These are phyloP conservation scores for Hozukius guyotensis DNA, from an alignment of 2,797 vertebrate genomes.

Conservation along the genomic window DNA sequence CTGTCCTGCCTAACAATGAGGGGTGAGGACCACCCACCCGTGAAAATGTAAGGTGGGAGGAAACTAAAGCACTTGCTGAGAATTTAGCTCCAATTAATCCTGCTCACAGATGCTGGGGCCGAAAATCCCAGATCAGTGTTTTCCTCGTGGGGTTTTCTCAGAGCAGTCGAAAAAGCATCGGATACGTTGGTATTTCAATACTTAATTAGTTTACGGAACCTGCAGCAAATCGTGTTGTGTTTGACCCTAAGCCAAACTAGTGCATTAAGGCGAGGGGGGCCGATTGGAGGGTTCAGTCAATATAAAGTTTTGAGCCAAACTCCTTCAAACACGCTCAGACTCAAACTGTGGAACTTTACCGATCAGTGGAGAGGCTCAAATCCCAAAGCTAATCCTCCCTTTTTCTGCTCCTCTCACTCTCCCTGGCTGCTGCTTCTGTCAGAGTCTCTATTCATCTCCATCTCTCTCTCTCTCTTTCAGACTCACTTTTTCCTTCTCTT, in stretches of 20 bases:
- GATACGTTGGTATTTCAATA: neutral
- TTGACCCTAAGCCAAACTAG: constrained; percentile 8
- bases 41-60: neutral
- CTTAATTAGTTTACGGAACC: constrained; percentile 31
- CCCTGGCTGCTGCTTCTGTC: constrained; percentile 35
- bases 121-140: constrained; percentile 26
- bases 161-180: neutral
- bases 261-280: neutral
- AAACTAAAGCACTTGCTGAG: constrained; percentile 8
- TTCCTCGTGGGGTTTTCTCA: constrained; percentile 24
- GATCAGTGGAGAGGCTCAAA: constrained; percentile 62
- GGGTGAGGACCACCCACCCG: constrained; percentile 6
- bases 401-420: constrained; percentile 47
- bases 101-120: neutral
- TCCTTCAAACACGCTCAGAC: constrained; percentile 43
- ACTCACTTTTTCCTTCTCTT: constrained; percentile 12
- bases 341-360: constrained; percentile 43
- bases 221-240: constrained; percentile 16
- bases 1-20: neutral
- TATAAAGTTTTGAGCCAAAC: constrained; percentile 53
- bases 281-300: constrained; percentile 28
- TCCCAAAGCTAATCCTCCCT: constrained; percentile 63
- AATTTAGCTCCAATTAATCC: constrained; percentile 33
- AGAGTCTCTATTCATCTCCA: constrained; percentile 40
- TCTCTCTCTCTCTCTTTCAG: constrained; percentile 3